Conservation (phyloP, 2,888 invertebrate genomes). For the Lepas anatifera region DNA sequence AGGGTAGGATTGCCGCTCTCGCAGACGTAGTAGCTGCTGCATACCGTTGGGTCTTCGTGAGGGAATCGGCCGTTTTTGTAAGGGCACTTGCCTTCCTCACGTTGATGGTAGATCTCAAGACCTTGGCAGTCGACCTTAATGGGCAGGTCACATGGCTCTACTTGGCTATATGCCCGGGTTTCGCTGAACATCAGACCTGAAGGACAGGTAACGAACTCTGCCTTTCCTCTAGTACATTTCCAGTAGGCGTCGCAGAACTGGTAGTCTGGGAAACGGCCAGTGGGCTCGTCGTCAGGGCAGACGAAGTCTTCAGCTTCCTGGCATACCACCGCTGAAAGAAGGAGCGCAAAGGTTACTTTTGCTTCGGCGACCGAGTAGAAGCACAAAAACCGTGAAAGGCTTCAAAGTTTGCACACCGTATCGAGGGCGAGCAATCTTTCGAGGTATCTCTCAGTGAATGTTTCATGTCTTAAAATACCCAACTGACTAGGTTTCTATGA, state of each 20-base stretch:
- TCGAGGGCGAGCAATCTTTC: too few species aligned
- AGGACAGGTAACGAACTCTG: slow-evolving; percentile 64
- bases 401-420: too few species aligned
- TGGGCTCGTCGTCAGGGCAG: slow-evolving; percentile 56
- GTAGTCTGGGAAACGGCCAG: slow-evolving; percentile 63
- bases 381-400: too few species aligned
- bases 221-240: slow-evolving; percentile 57
- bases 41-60: slow-evolving; percentile 68
- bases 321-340: neutral
- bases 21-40: slow-evolving; percentile 79
- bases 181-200: slow-evolving; percentile 77
- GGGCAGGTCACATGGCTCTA: slow-evolving; percentile 80
- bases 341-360: too few species aligned
- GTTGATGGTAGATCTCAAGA: too few species aligned
- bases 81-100: slow-evolving; percentile 44
- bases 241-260: slow-evolving; percentile 78
- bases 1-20: slow-evolving; percentile 49
- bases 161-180: slow-evolving; percentile 41
- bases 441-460: too few species aligned
- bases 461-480: too few species aligned
- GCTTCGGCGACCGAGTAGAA: too few species aligned
- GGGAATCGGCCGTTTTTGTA: slow-evolving; percentile 82
- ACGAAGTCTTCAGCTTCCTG: slow-evolving; percentile 43
- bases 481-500: too few species aligned
- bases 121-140: slow-evolving; percentile 69